A percentile compares a stretch with the other conserved stretches of the same genome.
These are phyloP conservation scores for Chrysina gloriosa DNA, from an alignment of 2,888 invertebrate genomes.

Conservation along the genomic window DNA sequence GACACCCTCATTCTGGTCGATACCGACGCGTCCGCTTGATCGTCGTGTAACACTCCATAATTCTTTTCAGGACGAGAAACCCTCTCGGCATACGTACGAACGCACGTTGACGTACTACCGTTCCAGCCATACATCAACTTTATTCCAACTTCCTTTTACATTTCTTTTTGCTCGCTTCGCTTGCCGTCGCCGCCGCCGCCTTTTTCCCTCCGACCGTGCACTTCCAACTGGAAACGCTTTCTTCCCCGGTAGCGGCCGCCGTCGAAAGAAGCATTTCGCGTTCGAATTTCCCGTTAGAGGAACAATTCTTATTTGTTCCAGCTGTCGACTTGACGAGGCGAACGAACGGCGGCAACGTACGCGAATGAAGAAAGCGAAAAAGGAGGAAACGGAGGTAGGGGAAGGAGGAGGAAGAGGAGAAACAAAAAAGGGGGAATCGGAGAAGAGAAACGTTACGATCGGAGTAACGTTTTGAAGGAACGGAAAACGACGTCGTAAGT, in stretches of 20 bases:
- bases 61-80: not conserved
- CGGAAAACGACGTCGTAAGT: too few relatives aligned
- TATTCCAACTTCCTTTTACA: not conserved
- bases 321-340: not conserved
- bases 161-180: not conserved
- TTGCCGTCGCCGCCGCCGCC: not conserved
- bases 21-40: too few relatives aligned
- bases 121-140: constrained; percentile 10
- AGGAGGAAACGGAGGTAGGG: not conserved
- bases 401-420: not conserved
- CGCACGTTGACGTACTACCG: not conserved
- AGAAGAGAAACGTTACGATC: too few relatives aligned
- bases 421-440: too few relatives aligned
- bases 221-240: too few relatives aligned
- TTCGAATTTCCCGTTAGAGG: constrained; percentile 4
- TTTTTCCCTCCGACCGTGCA: too few relatives aligned
- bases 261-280: not conserved
- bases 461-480: too few relatives aligned
- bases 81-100: not conserved
- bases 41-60: too few relatives aligned
- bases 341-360: not conserved
- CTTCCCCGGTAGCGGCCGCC: not conserved
- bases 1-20: too few relatives aligned
- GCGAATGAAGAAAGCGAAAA: not conserved
- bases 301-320: constrained; percentile 23